These are phyloP conservation scores for Tinamus major DNA, from an alignment of 2,797 vertebrate species.

Conservation along the genomic window DNA sequence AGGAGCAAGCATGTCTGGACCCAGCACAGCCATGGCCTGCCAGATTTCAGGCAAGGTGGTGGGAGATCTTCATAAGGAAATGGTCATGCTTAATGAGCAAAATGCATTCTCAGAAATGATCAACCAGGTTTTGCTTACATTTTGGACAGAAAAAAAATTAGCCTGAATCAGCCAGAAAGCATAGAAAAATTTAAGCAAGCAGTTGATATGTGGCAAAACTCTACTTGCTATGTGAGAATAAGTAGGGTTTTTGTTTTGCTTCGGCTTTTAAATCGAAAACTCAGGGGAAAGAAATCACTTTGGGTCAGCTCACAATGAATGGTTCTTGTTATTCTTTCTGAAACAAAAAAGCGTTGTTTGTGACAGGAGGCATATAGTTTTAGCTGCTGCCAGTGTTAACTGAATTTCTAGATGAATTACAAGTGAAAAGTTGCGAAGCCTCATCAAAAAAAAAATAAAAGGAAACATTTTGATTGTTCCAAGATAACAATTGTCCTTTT, in stretches of 20 bases:
- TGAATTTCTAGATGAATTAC: not conserved
- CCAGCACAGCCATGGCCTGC: not conserved
- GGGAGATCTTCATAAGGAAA: not conserved
- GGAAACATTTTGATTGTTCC: not conserved
- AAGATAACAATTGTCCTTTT: not conserved
- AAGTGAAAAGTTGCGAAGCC: not conserved
- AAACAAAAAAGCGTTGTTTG: not conserved
- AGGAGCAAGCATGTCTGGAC: not conserved
- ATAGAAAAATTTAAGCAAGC: slow-evolving; percentile 16
- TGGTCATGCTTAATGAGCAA: not conserved
- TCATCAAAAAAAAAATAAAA: not conserved
- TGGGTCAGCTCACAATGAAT: not conserved
- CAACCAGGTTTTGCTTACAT: not conserved
- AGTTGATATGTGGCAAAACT: not conserved
- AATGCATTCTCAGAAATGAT: not conserved
- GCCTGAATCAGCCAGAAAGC: slow-evolving; percentile 4
- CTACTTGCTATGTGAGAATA: not conserved
- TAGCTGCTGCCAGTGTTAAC: not conserved
- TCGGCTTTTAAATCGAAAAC: slow-evolving; percentile 23
- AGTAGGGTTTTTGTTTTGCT: not conserved
- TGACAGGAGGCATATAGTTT: not conserved
- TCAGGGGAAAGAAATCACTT: slow-evolving; percentile 7
- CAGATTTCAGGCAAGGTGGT: not conserved
- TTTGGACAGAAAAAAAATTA: slow-evolving; percentile 1
- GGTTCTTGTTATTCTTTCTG: not conserved